Evolutionary conservation across 2,113 vertebrate species (phyloP), one percentile per base, ranked within the genome.

Genomic region (human): DNA sequence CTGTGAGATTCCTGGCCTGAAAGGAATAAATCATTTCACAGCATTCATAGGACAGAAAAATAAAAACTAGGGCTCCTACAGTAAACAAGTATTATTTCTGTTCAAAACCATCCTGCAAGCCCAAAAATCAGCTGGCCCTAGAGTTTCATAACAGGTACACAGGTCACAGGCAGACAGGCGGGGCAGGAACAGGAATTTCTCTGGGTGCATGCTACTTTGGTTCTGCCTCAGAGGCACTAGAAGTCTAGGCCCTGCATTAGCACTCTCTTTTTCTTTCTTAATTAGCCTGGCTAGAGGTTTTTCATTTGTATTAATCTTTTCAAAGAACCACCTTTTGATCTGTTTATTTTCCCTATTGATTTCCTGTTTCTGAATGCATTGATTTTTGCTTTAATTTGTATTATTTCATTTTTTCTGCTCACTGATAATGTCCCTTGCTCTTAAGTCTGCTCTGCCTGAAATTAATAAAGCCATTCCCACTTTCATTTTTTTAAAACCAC

Each of bases 11-110:
- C 82, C 66, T 82, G 86, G 86, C 22, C 35, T 94, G 86, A 90
- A 87, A 82, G 59, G 88, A 85, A 94, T 50, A 78, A 87, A 45
- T 93, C 20, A 89, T 45, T 91, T 86, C 35, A 38, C 3, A 83
- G 93, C 89, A 93, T 57, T 75, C 96, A 90, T 57, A 92, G 83
- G 40, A 85, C 1, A 81, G 66, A 83, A 94, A 79, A 73, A 89
- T 59, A 94, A 93, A 72, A 55, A 55, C 52, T 0, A 89, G 85
- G 40, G 76, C 57, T 92, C 55, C 61, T 70, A 93, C 59, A 89
- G 59, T 27, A 76, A 96, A 68, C 92, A 75, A 92, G 48, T 89
- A 55, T 23, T 68, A 23, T 61, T 92, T 97, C 73, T 92, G 86
- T 73, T 89, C 73, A 72, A 43, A 93, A 79, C 78, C 85, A 48